These are phyloP conservation scores for Alces alces DNA, from an alignment of 2,113 vertebrate genomes.

Conservation along the genomic window DNA sequence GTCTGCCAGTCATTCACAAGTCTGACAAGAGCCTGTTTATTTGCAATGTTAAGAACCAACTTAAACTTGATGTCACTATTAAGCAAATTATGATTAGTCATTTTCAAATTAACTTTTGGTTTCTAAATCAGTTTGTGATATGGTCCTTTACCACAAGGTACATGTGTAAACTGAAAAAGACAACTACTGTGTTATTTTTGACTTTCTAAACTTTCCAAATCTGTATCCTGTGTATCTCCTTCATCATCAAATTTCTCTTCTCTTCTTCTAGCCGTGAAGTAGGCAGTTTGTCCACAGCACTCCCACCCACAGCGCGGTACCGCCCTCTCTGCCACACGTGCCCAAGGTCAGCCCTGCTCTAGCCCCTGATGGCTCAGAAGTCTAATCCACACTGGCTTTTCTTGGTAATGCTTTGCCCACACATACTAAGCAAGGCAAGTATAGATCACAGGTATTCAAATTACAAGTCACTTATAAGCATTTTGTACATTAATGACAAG, in stretches of 20 bases:
- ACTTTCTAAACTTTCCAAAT: background rate
- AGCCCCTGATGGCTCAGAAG: background rate
- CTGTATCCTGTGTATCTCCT: background rate
- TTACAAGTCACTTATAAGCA: background rate
- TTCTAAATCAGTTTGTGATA: constrained; percentile 21
- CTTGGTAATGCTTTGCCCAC: background rate
- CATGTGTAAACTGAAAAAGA: background rate
- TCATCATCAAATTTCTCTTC: background rate
- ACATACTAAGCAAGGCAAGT: background rate
- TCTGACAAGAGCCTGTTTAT: background rate
- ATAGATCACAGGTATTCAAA: background rate
- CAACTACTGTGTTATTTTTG: background rate
- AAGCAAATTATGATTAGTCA: background rate
- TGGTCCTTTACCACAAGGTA: background rate
- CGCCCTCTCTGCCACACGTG: background rate
- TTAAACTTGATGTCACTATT: background rate
- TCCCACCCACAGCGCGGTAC: background rate
- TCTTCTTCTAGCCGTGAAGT: background rate
- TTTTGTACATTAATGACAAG: background rate
- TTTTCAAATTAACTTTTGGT: constrained; percentile 21
- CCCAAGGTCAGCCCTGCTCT: background rate
- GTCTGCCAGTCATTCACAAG: background rate
- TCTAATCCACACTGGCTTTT: background rate
- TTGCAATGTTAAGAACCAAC: background rate
- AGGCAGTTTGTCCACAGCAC: background rate